Evolutionary conservation across 1,140 invertebrate genomes (phyloP).

Genomic region (Bombus huntii): DNA sequence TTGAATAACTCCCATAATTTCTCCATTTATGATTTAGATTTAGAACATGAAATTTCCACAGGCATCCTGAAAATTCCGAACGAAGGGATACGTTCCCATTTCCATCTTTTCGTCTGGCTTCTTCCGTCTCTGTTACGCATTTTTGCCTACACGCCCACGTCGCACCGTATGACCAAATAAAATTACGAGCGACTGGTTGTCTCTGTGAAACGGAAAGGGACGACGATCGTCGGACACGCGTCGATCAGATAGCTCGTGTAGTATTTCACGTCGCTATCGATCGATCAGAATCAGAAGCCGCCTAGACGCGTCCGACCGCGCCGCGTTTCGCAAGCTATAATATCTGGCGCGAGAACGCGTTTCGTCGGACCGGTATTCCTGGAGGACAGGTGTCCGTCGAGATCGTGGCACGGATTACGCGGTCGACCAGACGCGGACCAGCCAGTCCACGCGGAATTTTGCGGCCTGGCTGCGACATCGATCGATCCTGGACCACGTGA

Average conservation of each 20-base stretch:
- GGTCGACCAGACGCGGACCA: conserved; percentile 11
- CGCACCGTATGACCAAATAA: not conserved
- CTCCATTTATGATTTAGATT: no score
- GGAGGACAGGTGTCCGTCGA: conserved; percentile 51
- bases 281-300: conserved; percentile 34
- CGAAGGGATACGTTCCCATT: not conserved
- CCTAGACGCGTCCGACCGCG: conserved; percentile 35
- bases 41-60: no score
- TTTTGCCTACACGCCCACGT: not conserved
- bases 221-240: conserved; percentile 1
- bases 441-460: conserved; percentile 26
- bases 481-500: not conserved
- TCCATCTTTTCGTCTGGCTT: not conserved
- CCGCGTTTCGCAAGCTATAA: conserved; percentile 36
- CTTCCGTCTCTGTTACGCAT: no score
- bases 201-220: not conserved
- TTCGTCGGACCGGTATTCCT: conserved; percentile 37
- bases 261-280: conserved; percentile 45
- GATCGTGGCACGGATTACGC: conserved; percentile 44
- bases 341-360: conserved; percentile 35
- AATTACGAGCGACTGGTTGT: not conserved
- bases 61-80: not conserved
- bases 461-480: conserved; percentile 17
- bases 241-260: conserved; percentile 39
- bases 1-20: no score